Base-by-base conservation (phyloP, 2,888 invertebrate genomes). In the Drosophila borealis region DNA sequence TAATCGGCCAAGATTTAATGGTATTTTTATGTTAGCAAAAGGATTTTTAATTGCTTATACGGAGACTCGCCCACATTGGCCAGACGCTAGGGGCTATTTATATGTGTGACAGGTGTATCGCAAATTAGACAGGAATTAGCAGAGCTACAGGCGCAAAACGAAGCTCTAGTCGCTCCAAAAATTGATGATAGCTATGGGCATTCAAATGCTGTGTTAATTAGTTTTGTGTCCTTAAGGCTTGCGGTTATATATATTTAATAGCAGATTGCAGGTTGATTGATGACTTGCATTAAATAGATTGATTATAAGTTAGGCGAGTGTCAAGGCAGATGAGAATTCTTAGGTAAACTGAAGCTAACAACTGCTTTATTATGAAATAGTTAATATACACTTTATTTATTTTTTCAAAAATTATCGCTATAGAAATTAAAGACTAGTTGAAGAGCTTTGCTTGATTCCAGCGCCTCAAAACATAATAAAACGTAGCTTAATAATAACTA, bases 1-100 rank as follows among this genome's bases (percentile, higher is more conserved):
- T 85, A 82, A 81, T 85, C 85, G 69, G 59, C 46, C 45, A 60
- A 76, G 88, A 81, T 76, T 88, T 82, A 82, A 82, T 85, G 85
- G 67, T 70, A 88, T 81, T 82, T 82, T 82, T 82, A 82, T 88
- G 82, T 81, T 66, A 56, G 76, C 80, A 74, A 88, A 87, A 88
- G 85, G 85, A 88, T 82, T 82, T 82, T 82, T 82, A 82, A 82
- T 88, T 82, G 85, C 74, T 56, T 76, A 61, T 54, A 66, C 56
- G 76, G 54, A 41, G 42, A 39, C 65, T 56, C 21, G 39, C 21
- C 10, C 54, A 25, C 39, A 29, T 62, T 45, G 51, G 51, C 33
- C n/a, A 34, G 37, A n/a, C 51, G 41, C 45, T 25, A 25, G 36
- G 41, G 51, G 50, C 21, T 36, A 69, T 69, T 78, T 73, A 59